phyloP scores from a whole-genome alignment of 2,113 vertebrate species.

The Platysternon megacephalum region DNA sequence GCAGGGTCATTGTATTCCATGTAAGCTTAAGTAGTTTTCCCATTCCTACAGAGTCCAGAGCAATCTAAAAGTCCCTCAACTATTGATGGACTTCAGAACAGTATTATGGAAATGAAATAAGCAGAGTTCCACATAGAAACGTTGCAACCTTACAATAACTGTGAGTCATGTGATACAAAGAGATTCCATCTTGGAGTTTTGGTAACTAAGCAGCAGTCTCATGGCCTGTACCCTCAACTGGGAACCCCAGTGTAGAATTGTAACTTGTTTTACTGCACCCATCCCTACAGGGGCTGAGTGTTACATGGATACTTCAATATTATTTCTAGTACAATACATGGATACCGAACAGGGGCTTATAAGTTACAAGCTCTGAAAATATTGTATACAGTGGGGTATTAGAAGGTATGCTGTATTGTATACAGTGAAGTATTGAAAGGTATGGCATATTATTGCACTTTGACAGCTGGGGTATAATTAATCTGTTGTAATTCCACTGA shows the following conservation, averaged over 20 bases:
- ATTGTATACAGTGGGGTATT: not conserved
- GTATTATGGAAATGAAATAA: not conserved
- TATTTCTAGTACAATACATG: rapidly evolving
- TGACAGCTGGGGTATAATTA: not conserved
- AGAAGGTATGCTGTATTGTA: too few relatives aligned
- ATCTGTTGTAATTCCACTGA: rapidly evolving
- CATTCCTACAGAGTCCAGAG: not conserved
- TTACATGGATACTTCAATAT: rapidly evolving
- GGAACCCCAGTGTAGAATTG: rapidly evolving
- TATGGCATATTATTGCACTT: not conserved
- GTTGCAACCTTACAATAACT: rapidly evolving
- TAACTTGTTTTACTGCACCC: not conserved
- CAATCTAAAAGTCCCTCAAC: not conserved
- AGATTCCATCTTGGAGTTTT: not conserved
- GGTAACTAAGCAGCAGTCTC: not conserved
- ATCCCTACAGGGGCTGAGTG: rapidly evolving
- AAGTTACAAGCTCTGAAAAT: rapidly evolving
- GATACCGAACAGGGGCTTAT: not conserved
- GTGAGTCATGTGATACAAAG: rapidly evolving
- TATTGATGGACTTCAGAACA: not conserved
- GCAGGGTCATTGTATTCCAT: not conserved
- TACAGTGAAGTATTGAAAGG: not conserved
- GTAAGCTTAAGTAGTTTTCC: not conserved
- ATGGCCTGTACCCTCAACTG: not conserved
- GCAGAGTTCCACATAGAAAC: not conserved